Percentiles rank a stretch among this genome's conserved stretches.
These are phyloP conservation scores for Antigone vipio DNA, from an alignment of 2,113 vertebrate genomes.

Conservation along the genomic window DNA sequence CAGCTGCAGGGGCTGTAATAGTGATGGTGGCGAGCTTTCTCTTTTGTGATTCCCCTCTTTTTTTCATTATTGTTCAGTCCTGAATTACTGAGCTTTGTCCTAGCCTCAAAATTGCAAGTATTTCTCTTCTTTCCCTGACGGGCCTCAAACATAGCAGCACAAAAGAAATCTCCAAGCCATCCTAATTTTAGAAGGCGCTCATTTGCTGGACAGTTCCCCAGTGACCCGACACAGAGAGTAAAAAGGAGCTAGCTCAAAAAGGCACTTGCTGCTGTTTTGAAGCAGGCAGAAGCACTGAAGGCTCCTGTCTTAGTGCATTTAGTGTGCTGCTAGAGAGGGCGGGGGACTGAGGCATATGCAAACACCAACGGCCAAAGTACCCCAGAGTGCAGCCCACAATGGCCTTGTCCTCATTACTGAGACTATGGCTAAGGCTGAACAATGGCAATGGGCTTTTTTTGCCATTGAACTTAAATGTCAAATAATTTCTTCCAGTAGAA, in stretches of 20 bases:
- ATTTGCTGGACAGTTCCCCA: neutral
- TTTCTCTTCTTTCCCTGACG: neutral
- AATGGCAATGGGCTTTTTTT: neutral
- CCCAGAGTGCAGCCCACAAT: accelerated
- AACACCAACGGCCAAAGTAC: neutral
- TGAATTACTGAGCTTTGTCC: constrained; percentile 1
- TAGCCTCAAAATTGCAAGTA: neutral
- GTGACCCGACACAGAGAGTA: neutral
- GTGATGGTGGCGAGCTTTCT: neutral
- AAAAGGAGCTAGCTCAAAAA: neutral
- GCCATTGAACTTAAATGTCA: neutral
- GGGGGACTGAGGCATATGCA: neutral
- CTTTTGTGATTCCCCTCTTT: neutral
- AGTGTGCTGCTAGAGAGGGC: neutral
- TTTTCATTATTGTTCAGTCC: neutral
- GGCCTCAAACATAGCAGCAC: neutral
- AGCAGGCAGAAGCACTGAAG: neutral
- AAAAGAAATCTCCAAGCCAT: neutral
- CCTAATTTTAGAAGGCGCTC: neutral
- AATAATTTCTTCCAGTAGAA: neutral
- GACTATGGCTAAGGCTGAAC: neutral
- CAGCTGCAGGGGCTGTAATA: constrained; percentile 24
- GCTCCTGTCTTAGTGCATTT: neutral
- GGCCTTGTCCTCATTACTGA: neutral
- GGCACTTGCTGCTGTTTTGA: neutral